Evolutionary conservation across 2,888 invertebrate genomes (phyloP).

Genomic region (Hipparchia sbordonii): DNA sequence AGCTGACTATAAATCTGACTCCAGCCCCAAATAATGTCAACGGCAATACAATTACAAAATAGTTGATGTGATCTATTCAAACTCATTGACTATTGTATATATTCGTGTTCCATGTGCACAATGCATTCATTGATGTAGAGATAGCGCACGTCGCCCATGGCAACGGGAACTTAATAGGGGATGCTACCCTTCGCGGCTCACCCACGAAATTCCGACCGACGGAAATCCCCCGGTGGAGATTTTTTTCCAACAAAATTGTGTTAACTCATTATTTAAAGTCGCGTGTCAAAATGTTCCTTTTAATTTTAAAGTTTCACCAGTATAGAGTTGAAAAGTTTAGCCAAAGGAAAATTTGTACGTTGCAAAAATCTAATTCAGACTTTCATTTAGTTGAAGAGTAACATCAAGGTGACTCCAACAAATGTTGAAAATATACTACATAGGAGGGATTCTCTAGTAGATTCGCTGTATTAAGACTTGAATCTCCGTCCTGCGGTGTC

Average conservation of each 20-base stretch:
- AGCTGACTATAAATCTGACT: constrained; percentile 64
- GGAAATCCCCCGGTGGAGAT: constrained; percentile 73
- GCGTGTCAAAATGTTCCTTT: background rate
- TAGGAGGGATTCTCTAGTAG: constrained; percentile 36
- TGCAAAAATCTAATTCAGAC: constrained; percentile 26
- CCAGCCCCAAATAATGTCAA: constrained; percentile 66
- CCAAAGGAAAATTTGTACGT: background rate
- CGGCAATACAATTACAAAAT: constrained; percentile 60
- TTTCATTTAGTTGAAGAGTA: constrained; percentile 31
- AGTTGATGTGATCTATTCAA: constrained; percentile 59
- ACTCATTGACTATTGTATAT: constrained; percentile 41
- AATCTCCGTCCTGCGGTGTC: constrained; percentile 50
- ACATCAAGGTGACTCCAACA: constrained; percentile 19
- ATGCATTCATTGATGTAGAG: constrained; percentile 63
- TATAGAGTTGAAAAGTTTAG: constrained; percentile 1
- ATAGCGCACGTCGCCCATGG: constrained; percentile 66
- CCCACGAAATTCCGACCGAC: constrained; percentile 65
- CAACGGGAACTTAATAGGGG: constrained; percentile 64
- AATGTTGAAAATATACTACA: constrained; percentile 31
- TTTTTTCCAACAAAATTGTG: constrained; percentile 54
- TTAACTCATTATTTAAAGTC: constrained; percentile 8
- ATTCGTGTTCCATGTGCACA: constrained; percentile 44
- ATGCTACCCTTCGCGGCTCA: constrained; percentile 60
- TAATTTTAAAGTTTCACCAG: background rate
- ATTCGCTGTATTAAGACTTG: constrained; percentile 43